These are phyloP conservation scores for Synergus laeviventris DNA, from an alignment of 2,888 invertebrate genomes.

Conservation along the genomic window DNA sequence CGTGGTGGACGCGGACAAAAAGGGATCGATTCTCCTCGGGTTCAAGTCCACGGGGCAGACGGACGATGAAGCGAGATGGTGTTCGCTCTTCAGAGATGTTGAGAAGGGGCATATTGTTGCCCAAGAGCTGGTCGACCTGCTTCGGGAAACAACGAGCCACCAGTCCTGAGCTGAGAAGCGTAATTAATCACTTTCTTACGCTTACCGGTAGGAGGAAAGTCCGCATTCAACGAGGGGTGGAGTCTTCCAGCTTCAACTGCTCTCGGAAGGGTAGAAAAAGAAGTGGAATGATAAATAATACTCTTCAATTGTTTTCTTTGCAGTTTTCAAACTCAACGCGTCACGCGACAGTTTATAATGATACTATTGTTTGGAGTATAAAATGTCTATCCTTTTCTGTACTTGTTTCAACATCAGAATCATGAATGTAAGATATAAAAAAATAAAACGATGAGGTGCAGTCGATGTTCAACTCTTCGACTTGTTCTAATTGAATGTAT, in stretches of 20 bases:
- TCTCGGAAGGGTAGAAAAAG: constrained; percentile 23
- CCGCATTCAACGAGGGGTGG: constrained; percentile 6
- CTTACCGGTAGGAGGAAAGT: constrained; percentile 42
- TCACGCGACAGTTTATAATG: neutral
- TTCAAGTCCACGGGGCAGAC: constrained; percentile 45
- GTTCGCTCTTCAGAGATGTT: constrained; percentile 42
- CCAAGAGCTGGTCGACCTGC: constrained; percentile 61
- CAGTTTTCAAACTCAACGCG: neutral
- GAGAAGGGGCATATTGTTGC: constrained; percentile 63
- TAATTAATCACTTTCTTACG: constrained; percentile 71
- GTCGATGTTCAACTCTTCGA: neutral
- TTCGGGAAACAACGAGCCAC: constrained; percentile 66
- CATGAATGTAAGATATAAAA: no score
- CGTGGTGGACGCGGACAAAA: constrained; percentile 69
- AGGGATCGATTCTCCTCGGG: constrained; percentile 75
- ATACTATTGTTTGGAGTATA: no score
- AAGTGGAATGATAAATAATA: constrained; percentile 32
- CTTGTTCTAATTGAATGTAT: neutral
- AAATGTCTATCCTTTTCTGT: no score
- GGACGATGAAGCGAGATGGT: constrained; percentile 49
- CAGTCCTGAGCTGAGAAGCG: constrained; percentile 66
- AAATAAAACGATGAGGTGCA: no score
- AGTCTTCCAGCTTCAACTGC: neutral
- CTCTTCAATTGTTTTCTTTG: constrained; percentile 25
- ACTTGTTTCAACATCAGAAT: no score